Base-by-base conservation (phyloP, 2,113 vertebrate species). In the Podilymbus podiceps region DNA sequence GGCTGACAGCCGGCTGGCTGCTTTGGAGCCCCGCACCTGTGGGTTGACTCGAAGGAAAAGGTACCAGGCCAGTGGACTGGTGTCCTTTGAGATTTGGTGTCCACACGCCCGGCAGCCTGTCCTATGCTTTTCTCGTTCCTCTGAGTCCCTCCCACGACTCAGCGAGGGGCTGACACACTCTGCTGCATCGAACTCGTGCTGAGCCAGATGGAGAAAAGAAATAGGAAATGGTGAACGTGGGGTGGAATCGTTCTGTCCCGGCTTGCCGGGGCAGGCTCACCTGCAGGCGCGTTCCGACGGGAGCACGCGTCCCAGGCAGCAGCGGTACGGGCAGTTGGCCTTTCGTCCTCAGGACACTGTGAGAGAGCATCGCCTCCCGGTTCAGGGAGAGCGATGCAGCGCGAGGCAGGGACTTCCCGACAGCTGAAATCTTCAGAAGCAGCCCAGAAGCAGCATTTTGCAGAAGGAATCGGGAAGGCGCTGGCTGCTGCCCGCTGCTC, bases 181-280 rank as follows among this genome's bases (percentile, higher is more conserved):
- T 19, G 17, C 35, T 64, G n/a, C 25, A 23, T 28, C 5, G 0
- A 49, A 12, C 12, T 56, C 44, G 35, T 17, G 31, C 30, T 27
- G 46, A 18, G 38, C 12, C 14, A 33, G 38, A 18, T 2, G 7
- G 50, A 42, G 73, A 22, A 40, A 71, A 38, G 64, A 64, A 56
- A 38, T 3, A 27, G 14, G 23, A 42, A 21, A 17, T 23, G 7
- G 12, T 52, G 50, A 73, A 17, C 28, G 24, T 1, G 8, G 31
- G 15, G 18, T 24, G 46, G 44, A 64, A 40, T 9, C 1, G 0
- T n/a, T 28, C 50, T 17, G 31, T 6, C 22, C 50, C 1, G 0
- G 19, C 28, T 59, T 66, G 23, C 52, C 40, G 28, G 35, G 50
- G 27, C 44, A 23, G 38, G 8, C 38, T 38, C 22, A 4, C 27